Conservation (phyloP, 2,797 vertebrate genomes). For the Psittacula derbiana region DNA sequence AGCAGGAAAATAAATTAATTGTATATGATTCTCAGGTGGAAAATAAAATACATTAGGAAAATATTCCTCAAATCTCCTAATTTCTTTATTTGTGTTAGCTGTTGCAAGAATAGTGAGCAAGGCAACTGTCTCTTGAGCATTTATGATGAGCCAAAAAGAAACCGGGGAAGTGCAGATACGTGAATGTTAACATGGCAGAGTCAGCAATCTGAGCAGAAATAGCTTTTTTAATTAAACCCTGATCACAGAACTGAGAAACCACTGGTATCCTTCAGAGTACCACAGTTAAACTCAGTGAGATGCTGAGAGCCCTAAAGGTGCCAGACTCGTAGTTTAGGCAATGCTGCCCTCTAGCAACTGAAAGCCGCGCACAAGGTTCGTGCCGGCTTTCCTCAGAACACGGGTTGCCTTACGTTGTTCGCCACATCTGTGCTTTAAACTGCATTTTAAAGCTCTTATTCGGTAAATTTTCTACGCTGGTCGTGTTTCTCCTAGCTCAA, state of each 20-base stretch:
- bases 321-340: conserved; percentile 27
- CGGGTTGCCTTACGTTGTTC: background rate
- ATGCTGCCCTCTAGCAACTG: conserved; percentile 75
- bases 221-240: background rate
- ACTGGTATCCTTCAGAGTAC: background rate
- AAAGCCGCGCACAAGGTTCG: background rate
- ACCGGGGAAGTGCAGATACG: background rate
- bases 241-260: background rate
- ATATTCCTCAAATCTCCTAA: background rate
- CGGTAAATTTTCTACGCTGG: background rate
- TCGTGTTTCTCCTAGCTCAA: background rate
- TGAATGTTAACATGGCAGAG: background rate
- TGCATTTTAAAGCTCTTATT: background rate
- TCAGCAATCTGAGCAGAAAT: background rate
- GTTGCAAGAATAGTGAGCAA: background rate
- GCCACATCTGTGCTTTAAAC: background rate
- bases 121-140: background rate
- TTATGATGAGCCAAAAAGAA: background rate
- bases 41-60: background rate
- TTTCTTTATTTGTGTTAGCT: background rate
- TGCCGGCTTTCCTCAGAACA: background rate
- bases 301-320: background rate
- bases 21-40: background rate
- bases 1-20: background rate
- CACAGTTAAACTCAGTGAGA: background rate